Evolutionary conservation across 2,113 vertebrate species (phyloP), one percentile per base, ranked within the genome.

Genomic region (Pelodiscus sinensis): DNA sequence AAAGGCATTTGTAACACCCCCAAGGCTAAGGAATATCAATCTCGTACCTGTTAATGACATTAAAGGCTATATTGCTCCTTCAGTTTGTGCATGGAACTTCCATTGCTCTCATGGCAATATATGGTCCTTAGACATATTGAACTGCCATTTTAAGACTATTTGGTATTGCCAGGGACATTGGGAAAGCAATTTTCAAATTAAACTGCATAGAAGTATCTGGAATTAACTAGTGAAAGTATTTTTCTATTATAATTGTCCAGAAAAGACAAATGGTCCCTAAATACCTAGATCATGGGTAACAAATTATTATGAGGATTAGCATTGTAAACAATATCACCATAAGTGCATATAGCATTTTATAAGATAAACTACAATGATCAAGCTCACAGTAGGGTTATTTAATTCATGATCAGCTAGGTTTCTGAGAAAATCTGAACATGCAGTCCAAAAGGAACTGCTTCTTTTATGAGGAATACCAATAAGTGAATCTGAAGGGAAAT

Each of bases 161-260:
- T 90, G 13, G 22, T 84, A 82, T 81, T 14, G 77, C 29, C 60
- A 87, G 4, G 1, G 27, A 78, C 2, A 83, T 90, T n/a, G 85
- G 81, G 31, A 78, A 96, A 80, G 91, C 27, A 27, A 24, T 56
- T 78, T 85, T 58, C 65, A 85, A 82, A 60, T 29, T 44, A 52
- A 89, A n/a, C 65, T 68, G 65, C 65, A 68, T 68, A 68, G n/a
- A n/a, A 89, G n/a, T 54, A 71, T 52, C 25, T 52, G 77, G 35
- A 78, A 50, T 22, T 50, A 31, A 2, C 19, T 60, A 4, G 3
- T 35, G 16, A 31, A 29, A 78, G 54, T 15, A 6, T 52, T 82
- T 71, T 80, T 81, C 35, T n/a, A 73, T 84, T 35, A 24, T 50
- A 71, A 55, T 84, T 85, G 25, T 54, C 75, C 29, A 29, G 50